Evolutionary conservation across 64 coral and sea anemone species (phyloP).

Genomic region (Porites lutea): DNA sequence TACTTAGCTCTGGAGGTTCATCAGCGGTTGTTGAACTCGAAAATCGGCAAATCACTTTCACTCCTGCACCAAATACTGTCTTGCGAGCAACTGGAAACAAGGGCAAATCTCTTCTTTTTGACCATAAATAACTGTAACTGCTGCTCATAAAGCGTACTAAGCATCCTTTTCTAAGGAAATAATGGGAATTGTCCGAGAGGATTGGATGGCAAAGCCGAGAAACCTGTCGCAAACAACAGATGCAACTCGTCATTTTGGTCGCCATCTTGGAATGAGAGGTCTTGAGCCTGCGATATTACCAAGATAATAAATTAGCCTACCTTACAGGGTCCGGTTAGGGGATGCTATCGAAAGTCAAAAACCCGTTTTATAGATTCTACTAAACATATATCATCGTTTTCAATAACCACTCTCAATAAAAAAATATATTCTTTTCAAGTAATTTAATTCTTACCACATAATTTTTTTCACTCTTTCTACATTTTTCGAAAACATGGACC

Average conservation of each 20-base stretch:
- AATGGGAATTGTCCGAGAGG: neutral
- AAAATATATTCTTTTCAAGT: too few relatives aligned
- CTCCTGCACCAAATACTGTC: neutral
- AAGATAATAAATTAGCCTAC: neutral
- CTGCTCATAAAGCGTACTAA: neutral
- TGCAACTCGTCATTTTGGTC: neutral
- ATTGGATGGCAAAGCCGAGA: neutral
- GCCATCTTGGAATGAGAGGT: slow-evolving; percentile 43
- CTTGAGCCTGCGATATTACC: slow-evolving; percentile 40
- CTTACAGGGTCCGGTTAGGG: neutral
- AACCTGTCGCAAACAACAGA: neutral
- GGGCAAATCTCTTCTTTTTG: neutral
- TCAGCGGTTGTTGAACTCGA: neutral
- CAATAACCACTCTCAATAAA: too few relatives aligned
- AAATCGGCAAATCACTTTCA: neutral
- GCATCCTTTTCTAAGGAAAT: neutral
- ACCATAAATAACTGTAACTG: neutral
- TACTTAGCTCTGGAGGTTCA: neutral
- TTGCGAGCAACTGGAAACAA: neutral
- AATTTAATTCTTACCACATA: too few relatives aligned
- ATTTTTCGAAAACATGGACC: neutral
- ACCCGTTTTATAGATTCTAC: too few relatives aligned
- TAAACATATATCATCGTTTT: too few relatives aligned
- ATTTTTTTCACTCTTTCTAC: neutral
- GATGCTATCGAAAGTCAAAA: neutral